A percentile compares a stretch with the other conserved stretches of the same genome.
Conservation (phyloP, 2,888 invertebrate genomes). For the Acanthosoma haemorrhoidale region DNA sequence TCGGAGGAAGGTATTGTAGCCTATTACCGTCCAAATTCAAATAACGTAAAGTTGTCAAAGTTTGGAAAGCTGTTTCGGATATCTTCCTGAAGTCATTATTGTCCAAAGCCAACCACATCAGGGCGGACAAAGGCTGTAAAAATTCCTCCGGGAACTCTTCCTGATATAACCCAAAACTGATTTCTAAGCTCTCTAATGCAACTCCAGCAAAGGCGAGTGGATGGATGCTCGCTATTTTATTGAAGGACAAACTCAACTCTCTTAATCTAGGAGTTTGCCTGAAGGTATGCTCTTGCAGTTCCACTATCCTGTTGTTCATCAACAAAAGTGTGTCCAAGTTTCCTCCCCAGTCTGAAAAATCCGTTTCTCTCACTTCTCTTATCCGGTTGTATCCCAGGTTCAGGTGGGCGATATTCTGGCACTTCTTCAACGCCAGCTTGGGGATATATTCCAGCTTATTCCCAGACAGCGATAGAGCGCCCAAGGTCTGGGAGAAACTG, state of each 20-base stretch:
- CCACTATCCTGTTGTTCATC: constrained; percentile 76
- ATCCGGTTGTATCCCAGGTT: constrained; percentile 86
- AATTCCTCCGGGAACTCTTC: constrained; percentile 73
- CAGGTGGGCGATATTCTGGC: constrained; percentile 71
- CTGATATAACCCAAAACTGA: constrained; percentile 77
- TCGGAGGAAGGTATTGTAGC: constrained; percentile 63
- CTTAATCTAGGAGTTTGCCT: constrained; percentile 68
- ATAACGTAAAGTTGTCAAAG: constrained; percentile 66
- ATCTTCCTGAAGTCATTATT: constrained; percentile 80
- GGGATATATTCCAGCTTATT: constrained; percentile 74
- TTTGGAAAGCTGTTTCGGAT: constrained; percentile 62
- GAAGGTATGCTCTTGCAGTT: constrained; percentile 62
- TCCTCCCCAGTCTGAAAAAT: constrained; percentile 72
- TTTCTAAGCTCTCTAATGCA: constrained; percentile 73
- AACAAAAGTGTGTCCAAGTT: constrained; percentile 74
- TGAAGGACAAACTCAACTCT: constrained; percentile 87
- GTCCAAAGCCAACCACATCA: constrained; percentile 80
- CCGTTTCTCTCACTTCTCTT: constrained; percentile 57
- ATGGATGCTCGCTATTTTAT: constrained; percentile 77
- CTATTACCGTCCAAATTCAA: constrained; percentile 82
- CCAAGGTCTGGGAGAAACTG: constrained; percentile 57
- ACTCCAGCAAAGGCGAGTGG: constrained; percentile 73
- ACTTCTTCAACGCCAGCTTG: constrained; percentile 60
- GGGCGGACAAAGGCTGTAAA: constrained; percentile 64
- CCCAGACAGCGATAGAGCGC: constrained; percentile 73